phyloP scores from a whole-genome alignment of 1,140 invertebrate species.

The Apocrypta bakeri region DNA sequence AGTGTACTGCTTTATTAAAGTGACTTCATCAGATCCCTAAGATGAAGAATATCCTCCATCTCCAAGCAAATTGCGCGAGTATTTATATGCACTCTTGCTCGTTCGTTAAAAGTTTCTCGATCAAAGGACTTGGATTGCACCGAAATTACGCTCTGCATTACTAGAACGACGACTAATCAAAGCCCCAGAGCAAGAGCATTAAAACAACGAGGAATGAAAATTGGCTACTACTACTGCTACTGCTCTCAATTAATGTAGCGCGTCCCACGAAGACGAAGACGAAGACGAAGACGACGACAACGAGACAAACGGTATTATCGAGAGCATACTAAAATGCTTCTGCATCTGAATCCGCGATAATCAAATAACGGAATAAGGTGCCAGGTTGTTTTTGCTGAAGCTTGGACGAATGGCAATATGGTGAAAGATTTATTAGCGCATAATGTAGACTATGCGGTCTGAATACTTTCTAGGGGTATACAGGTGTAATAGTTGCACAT shows the following conservation, averaged over 20 bases:
- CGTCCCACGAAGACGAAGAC: background rate
- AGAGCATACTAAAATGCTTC: background rate
- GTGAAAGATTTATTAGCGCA: slow-evolving; percentile 33
- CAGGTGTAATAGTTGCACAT: too few species aligned
- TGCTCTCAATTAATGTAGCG: background rate
- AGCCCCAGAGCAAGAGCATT: background rate
- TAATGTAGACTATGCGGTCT: slow-evolving; percentile 20
- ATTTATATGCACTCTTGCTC: too few species aligned
- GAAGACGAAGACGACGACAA: too few species aligned
- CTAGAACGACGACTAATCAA: background rate
- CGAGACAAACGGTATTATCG: background rate
- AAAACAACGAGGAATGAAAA: background rate
- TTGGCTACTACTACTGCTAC: background rate
- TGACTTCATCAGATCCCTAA: background rate
- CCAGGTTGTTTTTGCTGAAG: slow-evolving; percentile 5
- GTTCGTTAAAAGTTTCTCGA: background rate
- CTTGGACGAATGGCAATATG: slow-evolving; percentile 12
- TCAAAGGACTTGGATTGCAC: background rate
- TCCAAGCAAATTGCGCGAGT: background rate
- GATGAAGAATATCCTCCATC: background rate
- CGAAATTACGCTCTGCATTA: background rate
- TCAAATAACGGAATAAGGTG: slow-evolving; percentile 34
- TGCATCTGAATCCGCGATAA: slow-evolving; percentile 11
- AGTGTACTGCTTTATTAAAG: background rate
- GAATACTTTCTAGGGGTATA: background rate